These are phyloP conservation scores for Cryptophagus acutangulus DNA, from an alignment of 2,888 invertebrate genomes.

Conservation along the genomic window DNA sequence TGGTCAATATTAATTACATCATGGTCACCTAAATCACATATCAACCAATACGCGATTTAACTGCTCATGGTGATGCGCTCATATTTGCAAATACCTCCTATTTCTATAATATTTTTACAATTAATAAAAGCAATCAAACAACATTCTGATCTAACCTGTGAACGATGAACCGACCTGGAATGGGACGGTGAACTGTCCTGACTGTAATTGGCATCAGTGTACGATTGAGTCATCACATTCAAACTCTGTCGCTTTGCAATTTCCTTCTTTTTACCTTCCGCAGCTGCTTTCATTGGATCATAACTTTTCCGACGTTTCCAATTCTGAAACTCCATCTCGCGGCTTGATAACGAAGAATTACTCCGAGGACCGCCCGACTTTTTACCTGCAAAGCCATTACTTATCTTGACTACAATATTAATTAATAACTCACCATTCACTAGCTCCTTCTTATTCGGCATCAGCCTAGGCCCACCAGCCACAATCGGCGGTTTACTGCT, in stretches of 20 bases:
- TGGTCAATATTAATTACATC: no score
- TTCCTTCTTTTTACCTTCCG: conserved; percentile 71
- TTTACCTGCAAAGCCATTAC: conserved; percentile 45
- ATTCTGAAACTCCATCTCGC: conserved; percentile 86
- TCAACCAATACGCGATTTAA: no score
- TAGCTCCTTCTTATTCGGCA: conserved; percentile 38
- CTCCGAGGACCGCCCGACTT: conserved; percentile 56
- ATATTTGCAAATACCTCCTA: no score
- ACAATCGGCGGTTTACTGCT: conserved; percentile 39
- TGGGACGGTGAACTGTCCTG: conserved; percentile 47
- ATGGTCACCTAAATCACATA: no score
- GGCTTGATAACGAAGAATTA: conserved; percentile 66
- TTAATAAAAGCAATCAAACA: no score
- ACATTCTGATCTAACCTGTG: conserved; percentile 37
- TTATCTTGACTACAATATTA: not conserved
- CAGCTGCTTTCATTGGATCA: conserved; percentile 91
- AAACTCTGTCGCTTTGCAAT: conserved; percentile 46
- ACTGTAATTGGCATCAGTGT: conserved; percentile 36
- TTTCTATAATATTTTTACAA: no score
- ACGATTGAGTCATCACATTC: conserved; percentile 43
- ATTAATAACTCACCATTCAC: conserved; percentile 15
- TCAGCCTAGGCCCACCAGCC: conserved; percentile 32
- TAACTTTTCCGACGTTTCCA: conserved; percentile 95
- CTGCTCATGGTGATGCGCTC: no score
- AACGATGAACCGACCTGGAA: conserved; percentile 48